Conservation (phyloP, 2,888 invertebrate species). For the Leptopilina syphax region DNA sequence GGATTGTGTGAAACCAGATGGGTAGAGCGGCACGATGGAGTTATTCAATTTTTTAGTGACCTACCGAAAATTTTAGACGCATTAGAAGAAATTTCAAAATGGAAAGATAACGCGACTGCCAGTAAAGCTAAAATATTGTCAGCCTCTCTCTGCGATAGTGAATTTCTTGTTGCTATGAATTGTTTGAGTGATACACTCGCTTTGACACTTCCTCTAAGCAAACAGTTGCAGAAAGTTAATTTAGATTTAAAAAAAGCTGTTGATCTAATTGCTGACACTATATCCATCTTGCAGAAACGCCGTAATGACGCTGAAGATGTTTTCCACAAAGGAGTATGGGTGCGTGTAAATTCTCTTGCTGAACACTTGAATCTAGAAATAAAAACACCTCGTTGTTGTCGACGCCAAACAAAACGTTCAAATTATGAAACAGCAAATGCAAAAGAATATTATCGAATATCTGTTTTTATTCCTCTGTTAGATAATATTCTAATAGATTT, state of each 20-base stretch:
- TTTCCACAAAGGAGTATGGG: slow-evolving; percentile 41
- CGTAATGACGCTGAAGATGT: slow-evolving; percentile 32
- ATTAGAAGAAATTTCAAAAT: slow-evolving; percentile 21
- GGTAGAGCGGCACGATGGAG: no score
- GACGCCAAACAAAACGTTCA: slow-evolving; percentile 39
- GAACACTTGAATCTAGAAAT: slow-evolving; percentile 40
- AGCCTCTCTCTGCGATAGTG: slow-evolving; percentile 24
- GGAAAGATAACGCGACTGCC: slow-evolving; percentile 20
- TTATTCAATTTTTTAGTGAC: background rate
- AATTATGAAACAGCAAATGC: slow-evolving; percentile 38
- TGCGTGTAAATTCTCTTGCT: slow-evolving; percentile 10
- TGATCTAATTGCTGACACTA: slow-evolving; percentile 37
- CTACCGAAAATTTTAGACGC: background rate
- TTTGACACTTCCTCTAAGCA: slow-evolving; percentile 44
- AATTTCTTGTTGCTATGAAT: slow-evolving; percentile 40
- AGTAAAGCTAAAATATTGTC: slow-evolving; percentile 31
- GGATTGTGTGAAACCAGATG: no score
- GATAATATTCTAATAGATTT: slow-evolving; percentile 38
- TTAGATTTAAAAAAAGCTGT: slow-evolving; percentile 48
- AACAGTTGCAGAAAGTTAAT: slow-evolving; percentile 43
- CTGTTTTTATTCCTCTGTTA: slow-evolving; percentile 40
- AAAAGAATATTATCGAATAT: slow-evolving; percentile 43
- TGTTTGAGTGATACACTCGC: slow-evolving; percentile 41
- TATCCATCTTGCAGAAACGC: slow-evolving; percentile 36
- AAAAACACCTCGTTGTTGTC: slow-evolving; percentile 37